Evolutionary conservation across 2,113 vertebrate genomes (phyloP), one percentile per base, ranked within the genome.

Genomic region (Seriola aureovittata): DNA sequence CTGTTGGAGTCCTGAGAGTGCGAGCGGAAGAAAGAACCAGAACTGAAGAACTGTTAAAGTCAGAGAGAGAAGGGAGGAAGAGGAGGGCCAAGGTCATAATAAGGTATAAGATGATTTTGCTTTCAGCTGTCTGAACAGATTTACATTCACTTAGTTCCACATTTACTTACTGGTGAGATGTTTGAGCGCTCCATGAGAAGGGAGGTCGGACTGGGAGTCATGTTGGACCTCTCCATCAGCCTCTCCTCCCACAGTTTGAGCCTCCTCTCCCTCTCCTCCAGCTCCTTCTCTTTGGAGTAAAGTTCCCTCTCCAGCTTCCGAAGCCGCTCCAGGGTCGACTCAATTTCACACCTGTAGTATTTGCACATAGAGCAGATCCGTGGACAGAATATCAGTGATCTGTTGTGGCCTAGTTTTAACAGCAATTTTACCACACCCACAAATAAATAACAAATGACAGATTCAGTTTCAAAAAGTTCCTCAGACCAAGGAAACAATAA

Each of bases 1-100:
- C 96, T 98, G 92, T 98, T 99, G 94, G 97, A 98, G 93, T 99
- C 97, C 96, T 98, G 97, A 96, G 97, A 97, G 95, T 97, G 97
- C 90, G 98, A 97, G 95, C 98, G 97, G 96, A 97, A 99, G 96
- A 98, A 99, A 85, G 97, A 97, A 92, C 97, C 96, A 73, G 97
- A 96, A 89, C 97, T 95, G 96, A 97, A 96, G 96, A 97, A 97
- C 98, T 99, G 96, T 94, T 90, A 62, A 77, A 89, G 55, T 8
- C 54, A 64, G 68, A 67, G 11, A 42, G 32, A 55, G 17, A 93
- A 93, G 92, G 93, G 17, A 78, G 32, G 34, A 3, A 71, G 23
- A 44, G 3, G 32, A 62, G 19, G 60, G 23, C 1, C 3, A 36
- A 40, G 32, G 40, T 58, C 1, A 34, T 44, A n/a, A 42, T 55